A percentile compares a stretch with the other conserved stretches of the same genome.
Conservation (phyloP, 2,797 vertebrate species). For the Gambusia yucatana region DNA sequence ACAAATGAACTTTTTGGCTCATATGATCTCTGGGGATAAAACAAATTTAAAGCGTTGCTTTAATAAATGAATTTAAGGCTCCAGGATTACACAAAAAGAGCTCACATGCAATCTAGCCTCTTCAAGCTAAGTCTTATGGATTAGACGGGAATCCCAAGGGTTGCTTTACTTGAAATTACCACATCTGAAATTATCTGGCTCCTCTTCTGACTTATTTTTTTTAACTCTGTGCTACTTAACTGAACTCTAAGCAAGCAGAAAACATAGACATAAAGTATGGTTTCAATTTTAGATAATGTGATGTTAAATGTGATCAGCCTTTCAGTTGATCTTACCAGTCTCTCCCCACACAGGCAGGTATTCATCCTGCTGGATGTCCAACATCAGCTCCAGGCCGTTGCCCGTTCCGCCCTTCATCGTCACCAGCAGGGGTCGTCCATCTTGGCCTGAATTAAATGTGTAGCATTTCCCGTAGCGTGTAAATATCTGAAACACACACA, state of each 20-base stretch:
- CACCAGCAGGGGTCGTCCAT: constrained; percentile 87
- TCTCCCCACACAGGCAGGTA: constrained; percentile 98
- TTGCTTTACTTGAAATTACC: neutral
- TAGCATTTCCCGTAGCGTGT: constrained; percentile 98
- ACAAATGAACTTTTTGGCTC: neutral
- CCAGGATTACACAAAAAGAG: constrained; percentile 20
- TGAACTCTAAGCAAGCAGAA: constrained; percentile 3
- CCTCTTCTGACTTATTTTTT: constrained; percentile 16
- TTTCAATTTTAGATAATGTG: neutral
- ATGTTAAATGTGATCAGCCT: neutral
- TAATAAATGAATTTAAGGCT: constrained; percentile 28
- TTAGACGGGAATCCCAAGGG: constrained; percentile 25
- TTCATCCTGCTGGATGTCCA: constrained; percentile 98
- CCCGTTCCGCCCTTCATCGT: constrained; percentile 97
- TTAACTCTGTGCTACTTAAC: constrained; percentile 13
- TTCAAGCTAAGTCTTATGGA: constrained; percentile 18
- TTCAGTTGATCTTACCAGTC: constrained; percentile 67
- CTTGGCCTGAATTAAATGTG: constrained; percentile 95
- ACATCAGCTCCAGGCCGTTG: constrained; percentile 97
- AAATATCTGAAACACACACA: constrained; percentile 86
- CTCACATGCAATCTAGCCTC: neutral
- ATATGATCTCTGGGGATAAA: neutral
- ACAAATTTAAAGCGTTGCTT: neutral
- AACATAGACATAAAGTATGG: constrained; percentile 16
- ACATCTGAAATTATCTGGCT: constrained; percentile 26